Evolutionary conservation across 2,888 invertebrate species (phyloP).

Genomic region (Drosophila putrida): DNA sequence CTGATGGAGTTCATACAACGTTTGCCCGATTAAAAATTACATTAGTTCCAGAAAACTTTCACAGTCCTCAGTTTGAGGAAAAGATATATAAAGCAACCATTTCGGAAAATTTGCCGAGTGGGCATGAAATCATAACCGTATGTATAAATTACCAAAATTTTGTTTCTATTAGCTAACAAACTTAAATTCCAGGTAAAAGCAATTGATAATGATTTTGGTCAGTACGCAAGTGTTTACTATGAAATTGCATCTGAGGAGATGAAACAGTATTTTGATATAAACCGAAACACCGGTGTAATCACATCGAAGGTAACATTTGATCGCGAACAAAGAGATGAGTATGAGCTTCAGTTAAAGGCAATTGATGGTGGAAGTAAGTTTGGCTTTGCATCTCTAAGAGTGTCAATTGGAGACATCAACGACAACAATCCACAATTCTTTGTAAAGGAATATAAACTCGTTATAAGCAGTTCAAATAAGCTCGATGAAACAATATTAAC

Average conservation of each 20-base stretch:
- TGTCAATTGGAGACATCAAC: slow-evolving; percentile 93
- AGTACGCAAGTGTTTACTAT: slow-evolving; percentile 91
- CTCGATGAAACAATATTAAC: slow-evolving; percentile 87
- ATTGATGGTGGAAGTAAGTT: slow-evolving; percentile 93
- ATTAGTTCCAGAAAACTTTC: slow-evolving; percentile 91
- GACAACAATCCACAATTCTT: slow-evolving; percentile 93
- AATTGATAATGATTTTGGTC: slow-evolving; percentile 92
- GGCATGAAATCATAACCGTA: slow-evolving; percentile 90
- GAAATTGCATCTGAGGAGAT: slow-evolving; percentile 91
- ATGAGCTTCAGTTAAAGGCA: slow-evolving; percentile 92
- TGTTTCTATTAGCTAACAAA: not conserved
- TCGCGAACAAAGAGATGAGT: slow-evolving; percentile 89
- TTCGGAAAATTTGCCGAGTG: slow-evolving; percentile 92
- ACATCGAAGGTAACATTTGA: slow-evolving; percentile 90
- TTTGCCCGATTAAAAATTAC: slow-evolving; percentile 93
- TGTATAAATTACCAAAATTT: slow-evolving; percentile 27
- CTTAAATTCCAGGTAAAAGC: slow-evolving; percentile 88
- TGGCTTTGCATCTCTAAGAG: slow-evolving; percentile 91
- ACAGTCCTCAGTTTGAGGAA: slow-evolving; percentile 92
- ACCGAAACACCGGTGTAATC: slow-evolving; percentile 90
- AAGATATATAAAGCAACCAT: slow-evolving; percentile 92
- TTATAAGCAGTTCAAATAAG: slow-evolving; percentile 88
- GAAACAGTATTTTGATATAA: slow-evolving; percentile 90
- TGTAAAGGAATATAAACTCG: slow-evolving; percentile 91
- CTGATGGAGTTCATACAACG: slow-evolving; percentile 97